These are phyloP conservation scores for Drosophila crucigera DNA, from an alignment of 2,888 invertebrate species.

Conservation along the genomic window DNA sequence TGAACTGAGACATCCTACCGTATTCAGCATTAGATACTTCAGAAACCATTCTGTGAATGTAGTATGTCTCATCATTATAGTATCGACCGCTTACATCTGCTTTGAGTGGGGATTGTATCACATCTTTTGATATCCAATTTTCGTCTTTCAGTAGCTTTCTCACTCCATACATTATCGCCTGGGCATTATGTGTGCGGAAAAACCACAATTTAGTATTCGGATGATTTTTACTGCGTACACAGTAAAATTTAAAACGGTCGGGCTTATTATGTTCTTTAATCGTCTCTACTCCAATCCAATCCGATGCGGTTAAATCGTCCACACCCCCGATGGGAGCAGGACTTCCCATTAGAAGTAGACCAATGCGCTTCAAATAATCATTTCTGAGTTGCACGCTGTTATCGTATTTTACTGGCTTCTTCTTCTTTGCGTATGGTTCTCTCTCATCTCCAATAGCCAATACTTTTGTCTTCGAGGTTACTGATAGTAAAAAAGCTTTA, in stretches of 20 bases:
- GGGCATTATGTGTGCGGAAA: background rate
- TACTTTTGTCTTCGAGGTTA: too few species aligned
- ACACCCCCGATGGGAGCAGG: too few species aligned
- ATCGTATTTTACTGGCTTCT: background rate
- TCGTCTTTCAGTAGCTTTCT: background rate
- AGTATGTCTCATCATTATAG: background rate
- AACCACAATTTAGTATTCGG: fast-evolving
- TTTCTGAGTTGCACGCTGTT: background rate
- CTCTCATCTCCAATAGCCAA: too few species aligned
- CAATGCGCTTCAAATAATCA: background rate
- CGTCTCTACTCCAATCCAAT: background rate
- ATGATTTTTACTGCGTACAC: background rate
- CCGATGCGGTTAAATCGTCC: background rate
- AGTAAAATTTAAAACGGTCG: background rate
- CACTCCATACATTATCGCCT: background rate
- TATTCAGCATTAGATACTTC: background rate
- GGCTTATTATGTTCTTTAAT: background rate
- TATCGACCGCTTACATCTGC: background rate
- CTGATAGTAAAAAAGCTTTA: too few species aligned
- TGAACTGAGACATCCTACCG: background rate
- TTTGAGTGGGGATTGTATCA: background rate
- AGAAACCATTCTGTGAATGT: background rate
- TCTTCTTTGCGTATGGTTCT: too few species aligned
- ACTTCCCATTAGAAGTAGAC: background rate
- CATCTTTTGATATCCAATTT: constrained; percentile 14